Base-by-base conservation (phyloP, 2,888 invertebrate genomes). In the Oxyscelio sp. region DNA sequence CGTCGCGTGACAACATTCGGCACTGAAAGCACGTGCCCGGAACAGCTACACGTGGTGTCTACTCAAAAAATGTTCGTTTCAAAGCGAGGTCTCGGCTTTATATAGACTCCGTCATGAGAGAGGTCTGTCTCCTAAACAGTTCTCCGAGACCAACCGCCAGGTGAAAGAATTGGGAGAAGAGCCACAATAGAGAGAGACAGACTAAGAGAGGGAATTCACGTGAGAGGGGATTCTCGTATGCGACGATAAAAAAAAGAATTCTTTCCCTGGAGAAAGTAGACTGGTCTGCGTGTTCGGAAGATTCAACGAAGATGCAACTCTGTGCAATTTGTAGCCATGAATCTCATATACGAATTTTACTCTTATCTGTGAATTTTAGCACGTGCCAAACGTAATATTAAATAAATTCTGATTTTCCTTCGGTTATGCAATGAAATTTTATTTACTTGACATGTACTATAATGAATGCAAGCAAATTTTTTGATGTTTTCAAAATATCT, bases 191-290 rank as follows among this genome's bases (percentile, higher is more conserved):
- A 85, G 48, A 71, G 48, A 66, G 75, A 83, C 74, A 85, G 80
- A 77, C 85, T 77, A 87, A 80, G 86, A 88, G 88, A 85, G 83
- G 83, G 85, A 83, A 71, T 77, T 58, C 63, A 45, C 38, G 63
- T 81, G 74, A 84, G 71, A 75, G 84, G 87, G 79, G 85, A 74
- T 88, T 87, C 90, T 87, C 86, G 86, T 91, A 87, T 88, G 88
- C 87, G 75, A 87, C 88, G 90, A 73, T 89, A 92, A 92, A 92
- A 92, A 90, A 89, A 90, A 92, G 91, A 92, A 93, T 92, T 92
- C 92, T 91, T 91, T 91, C 90, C 89, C 89, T 88, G 90, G 94
- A 93, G 94, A 94, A 94, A 94, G 94, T 94, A 94, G 94, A 94
- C 92, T 93, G 91, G 80, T 63, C 45, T 83, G 83, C 85, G 77